Evolutionary conservation across 2,888 invertebrate species (phyloP).

Genomic region (Thymelicus lineola): DNA sequence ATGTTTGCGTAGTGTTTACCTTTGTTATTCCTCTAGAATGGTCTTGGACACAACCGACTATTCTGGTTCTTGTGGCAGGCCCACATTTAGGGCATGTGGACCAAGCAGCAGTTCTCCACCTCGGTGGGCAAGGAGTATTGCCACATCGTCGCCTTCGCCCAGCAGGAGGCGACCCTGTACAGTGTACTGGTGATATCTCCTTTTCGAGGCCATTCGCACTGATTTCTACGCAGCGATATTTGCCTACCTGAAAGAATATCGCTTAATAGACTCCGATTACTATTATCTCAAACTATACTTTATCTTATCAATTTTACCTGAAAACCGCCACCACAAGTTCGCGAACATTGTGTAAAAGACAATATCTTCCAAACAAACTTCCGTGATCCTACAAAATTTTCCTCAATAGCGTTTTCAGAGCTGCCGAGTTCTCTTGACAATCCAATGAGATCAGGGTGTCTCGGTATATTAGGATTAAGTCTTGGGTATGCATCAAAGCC

Average conservation of each 20-base stretch:
- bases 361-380: conserved; percentile 91
- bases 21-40: conserved; percentile 77
- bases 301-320: conserved; percentile 76
- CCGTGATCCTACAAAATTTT: conserved; percentile 73
- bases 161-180: conserved; percentile 86
- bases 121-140: conserved; percentile 91
- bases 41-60: conserved; percentile 89
- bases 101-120: conserved; percentile 93
- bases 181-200: conserved; percentile 80
- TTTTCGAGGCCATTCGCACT: conserved; percentile 85
- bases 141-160: conserved; percentile 87
- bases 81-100: conserved; percentile 92
- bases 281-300: not conserved
- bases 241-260: conserved; percentile 83
- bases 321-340: conserved; percentile 92
- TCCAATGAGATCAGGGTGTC: conserved; percentile 55
- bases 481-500: conserved; percentile 59
- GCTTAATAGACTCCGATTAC: conserved; percentile 7
- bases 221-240: conserved; percentile 89
- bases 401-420: conserved; percentile 57
- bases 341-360: conserved; percentile 91
- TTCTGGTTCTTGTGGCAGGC: conserved; percentile 89
- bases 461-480: conserved; percentile 47
- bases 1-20: conserved; percentile 50
- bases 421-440: conserved; percentile 53